Conservation (phyloP, 1,140 invertebrate species). For the Drosophila athabasca region DNA sequence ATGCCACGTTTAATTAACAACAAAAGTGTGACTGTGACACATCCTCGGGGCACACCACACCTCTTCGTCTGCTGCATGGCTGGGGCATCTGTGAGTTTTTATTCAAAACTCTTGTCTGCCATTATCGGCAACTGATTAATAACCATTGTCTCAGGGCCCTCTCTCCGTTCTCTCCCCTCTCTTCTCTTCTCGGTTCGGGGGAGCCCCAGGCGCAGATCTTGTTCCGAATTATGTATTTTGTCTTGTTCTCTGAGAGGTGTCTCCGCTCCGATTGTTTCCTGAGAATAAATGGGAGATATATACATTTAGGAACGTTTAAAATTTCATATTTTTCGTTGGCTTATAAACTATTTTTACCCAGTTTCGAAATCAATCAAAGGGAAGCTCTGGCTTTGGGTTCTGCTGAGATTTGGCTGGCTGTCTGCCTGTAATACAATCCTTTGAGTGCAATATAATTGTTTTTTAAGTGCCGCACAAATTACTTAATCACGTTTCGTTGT, state of each 20-base stretch:
- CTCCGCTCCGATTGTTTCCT: conserved; percentile 27
- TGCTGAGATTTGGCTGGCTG: not conserved
- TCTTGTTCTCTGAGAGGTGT: conserved; percentile 55
- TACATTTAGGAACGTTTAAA: not conserved
- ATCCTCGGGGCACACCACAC: conserved; percentile 32
- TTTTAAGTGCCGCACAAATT: conserved; percentile 76
- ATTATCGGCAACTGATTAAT: conserved; percentile 81
- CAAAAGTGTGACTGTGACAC: conserved; percentile 77
- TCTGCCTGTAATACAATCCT: conserved; percentile 9
- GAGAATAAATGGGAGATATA: not conserved
- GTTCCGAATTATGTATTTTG: conserved; percentile 59
- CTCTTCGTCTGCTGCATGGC: not conserved
- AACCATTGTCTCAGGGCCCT: conserved; percentile 59
- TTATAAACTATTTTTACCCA: conserved; percentile 4
- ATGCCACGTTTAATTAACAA: conserved; percentile 76
- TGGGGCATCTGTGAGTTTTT: conserved; percentile 49
- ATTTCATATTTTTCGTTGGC: not conserved
- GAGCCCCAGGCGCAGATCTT: conserved; percentile 57
- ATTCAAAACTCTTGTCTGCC: conserved; percentile 74
- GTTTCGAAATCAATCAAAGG: conserved; percentile 8
- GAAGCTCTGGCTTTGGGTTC: not conserved
- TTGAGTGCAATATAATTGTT: conserved; percentile 60
- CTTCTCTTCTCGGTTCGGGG: conserved; percentile 6
- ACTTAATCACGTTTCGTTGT: conserved; percentile 55
- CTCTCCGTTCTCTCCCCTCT: conserved; percentile 16